Base-by-base conservation (phyloP, 2,888 invertebrate species). In the Orthosia cruda region DNA sequence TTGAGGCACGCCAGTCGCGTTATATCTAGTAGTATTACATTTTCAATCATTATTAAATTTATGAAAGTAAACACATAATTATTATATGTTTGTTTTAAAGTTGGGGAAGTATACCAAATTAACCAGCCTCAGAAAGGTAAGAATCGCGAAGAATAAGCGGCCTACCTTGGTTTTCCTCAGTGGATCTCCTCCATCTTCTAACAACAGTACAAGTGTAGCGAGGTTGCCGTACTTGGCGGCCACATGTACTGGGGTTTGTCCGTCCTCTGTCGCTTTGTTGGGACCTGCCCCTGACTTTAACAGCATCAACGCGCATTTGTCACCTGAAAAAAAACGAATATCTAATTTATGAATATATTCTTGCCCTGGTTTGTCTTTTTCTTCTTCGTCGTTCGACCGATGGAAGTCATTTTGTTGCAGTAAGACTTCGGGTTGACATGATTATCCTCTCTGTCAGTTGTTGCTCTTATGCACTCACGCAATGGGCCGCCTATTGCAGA, bases 251-350 rank as follows among this genome's bases (percentile, higher is more conserved):
- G 99, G 99, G 1, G 99, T 99, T 96, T 99, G 99, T 3, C 99
- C 99, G 94, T 99, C 99, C 93, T 99, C 99, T 76, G 99, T 99
- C 4, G 98, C 98, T 80, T 99, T 97, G 95, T 99, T 99, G 1
- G 99, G 99, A 77, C 99, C 98, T 13, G 99, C 99, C 0, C 99
- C 99, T 4, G 99, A 99, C 94, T 99, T 99, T 54, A 99, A 97
- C 81, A 99, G 96, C 99, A 99, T 99, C 87, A 99, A 97, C 7
- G 99, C 99, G 95, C 99, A 99, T 87, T 96, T 96, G 77, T 96
- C 96, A 68, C 96, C 96, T 96, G 84, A 0, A 73, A 57, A 54
- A 57, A 45, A 40, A 40, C 7, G 9, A 40, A 40, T 9, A 9
- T 1, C 9, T 9, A 40, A 40, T 40, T 40, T 40, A 40, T 40